Evolutionary conservation across 2,113 vertebrate species (phyloP).

Genomic region (Enhydra lutris): DNA sequence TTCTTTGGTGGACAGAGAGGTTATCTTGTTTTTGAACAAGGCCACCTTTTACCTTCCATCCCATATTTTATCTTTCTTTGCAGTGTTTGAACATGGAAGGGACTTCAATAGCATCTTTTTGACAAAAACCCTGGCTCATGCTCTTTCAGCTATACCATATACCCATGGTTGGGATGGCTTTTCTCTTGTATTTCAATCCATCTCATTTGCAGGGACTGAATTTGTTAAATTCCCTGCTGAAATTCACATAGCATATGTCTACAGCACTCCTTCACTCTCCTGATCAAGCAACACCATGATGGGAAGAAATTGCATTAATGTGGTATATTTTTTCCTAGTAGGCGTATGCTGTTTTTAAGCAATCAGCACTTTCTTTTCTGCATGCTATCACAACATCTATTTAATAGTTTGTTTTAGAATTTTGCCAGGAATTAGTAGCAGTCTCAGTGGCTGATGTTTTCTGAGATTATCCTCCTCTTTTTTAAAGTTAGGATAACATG

Average conservation of each 20-base stretch:
- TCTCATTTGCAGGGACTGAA: not conserved
- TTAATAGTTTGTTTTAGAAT: slow-evolving; percentile 46
- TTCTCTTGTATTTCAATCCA: not conserved
- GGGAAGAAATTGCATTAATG: not conserved
- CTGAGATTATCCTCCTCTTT: not conserved
- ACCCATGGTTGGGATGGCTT: not conserved
- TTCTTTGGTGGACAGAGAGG: not conserved
- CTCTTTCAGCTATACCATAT: not conserved
- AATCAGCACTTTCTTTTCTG: slow-evolving; percentile 40
- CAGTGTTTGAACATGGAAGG: not conserved
- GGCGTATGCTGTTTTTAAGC: not conserved
- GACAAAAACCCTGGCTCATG: not conserved
- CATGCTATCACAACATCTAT: slow-evolving; percentile 27
- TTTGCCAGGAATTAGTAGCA: slow-evolving; percentile 2
- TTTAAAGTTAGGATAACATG: not conserved
- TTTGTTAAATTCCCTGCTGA: not conserved
- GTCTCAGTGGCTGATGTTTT: not conserved
- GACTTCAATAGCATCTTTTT: not conserved
- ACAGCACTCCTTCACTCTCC: not conserved
- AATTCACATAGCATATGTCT: not conserved
- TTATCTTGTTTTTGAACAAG: not conserved
- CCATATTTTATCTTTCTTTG: not conserved
- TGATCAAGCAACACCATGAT: not conserved
- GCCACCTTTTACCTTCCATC: not conserved
- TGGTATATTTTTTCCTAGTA: slow-evolving; percentile 7